Evolutionary conservation across 2,113 vertebrate species (phyloP).

Genomic region (Scomber colias): DNA sequence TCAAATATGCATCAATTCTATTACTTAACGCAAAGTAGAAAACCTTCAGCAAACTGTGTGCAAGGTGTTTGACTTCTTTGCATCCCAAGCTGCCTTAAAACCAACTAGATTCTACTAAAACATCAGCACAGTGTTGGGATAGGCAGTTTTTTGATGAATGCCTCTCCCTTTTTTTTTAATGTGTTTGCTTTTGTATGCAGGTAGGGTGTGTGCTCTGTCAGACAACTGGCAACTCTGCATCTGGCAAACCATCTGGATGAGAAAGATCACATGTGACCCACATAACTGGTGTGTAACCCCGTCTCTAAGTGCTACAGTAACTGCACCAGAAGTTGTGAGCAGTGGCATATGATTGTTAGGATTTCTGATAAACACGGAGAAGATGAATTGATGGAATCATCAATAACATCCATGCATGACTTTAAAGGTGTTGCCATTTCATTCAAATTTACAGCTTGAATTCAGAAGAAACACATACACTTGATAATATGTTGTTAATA

Average conservation of each 20-base stretch:
- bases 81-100: background rate
- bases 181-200: constrained; percentile 68
- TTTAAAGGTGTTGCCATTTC: background rate
- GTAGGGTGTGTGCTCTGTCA: constrained; percentile 60
- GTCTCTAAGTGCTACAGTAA: background rate
- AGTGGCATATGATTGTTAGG: background rate
- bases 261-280: constrained; percentile 74
- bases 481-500: too few species aligned
- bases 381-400: background rate
- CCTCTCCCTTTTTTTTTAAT: constrained; percentile 45
- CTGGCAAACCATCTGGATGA: constrained; percentile 80
- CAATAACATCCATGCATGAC: background rate
- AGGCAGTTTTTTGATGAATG: constrained; percentile 36
- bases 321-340: constrained; percentile 1
- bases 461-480: background rate
- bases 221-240: constrained; percentile 72
- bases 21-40: constrained; percentile 39
- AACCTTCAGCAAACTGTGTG: constrained; percentile 17
- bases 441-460: background rate
- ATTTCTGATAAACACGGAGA: background rate
- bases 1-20: constrained; percentile 44
- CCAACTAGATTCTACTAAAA: constrained; percentile 4
- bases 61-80: constrained; percentile 30
- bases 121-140: background rate
- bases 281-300: constrained; percentile 68